These are phyloP conservation scores for Gadopsis marmoratus DNA, from an alignment of 2,797 vertebrate species.

Conservation along the genomic window DNA sequence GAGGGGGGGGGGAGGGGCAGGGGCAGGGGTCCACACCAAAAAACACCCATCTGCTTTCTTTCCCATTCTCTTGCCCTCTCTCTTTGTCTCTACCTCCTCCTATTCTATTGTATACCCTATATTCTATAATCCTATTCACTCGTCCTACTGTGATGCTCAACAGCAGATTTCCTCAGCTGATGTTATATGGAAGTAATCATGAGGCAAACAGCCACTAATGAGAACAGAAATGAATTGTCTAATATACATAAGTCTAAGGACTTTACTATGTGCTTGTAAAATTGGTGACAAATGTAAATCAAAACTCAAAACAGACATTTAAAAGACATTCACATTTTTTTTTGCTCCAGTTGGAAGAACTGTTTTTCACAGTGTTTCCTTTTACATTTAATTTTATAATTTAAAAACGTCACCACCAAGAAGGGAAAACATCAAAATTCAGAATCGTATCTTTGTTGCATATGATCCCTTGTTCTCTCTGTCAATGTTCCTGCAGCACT, in stretches of 20 bases:
- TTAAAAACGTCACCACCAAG: neutral
- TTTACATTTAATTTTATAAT: too few species aligned
- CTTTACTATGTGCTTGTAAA: neutral
- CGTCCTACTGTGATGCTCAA: neutral
- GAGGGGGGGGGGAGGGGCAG: constrained; percentile 11
- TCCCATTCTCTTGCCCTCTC: constrained; percentile 70
- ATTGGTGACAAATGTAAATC: neutral
- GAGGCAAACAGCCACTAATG: neutral
- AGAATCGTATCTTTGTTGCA: neutral
- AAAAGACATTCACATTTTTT: too few species aligned
- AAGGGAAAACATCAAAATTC: neutral
- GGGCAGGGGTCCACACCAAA: constrained; percentile 52
- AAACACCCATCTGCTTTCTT: constrained; percentile 77
- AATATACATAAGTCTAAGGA: neutral
- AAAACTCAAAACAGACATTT: neutral
- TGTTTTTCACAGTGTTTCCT: neutral
- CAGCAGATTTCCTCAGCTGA: neutral
- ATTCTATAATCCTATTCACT: too few species aligned
- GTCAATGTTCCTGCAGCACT: neutral
- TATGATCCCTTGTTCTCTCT: neutral
- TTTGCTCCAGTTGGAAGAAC: neutral
- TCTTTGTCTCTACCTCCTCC: constrained; percentile 70
- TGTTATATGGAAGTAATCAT: neutral
- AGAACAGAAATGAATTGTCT: neutral
- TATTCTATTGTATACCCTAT: too few species aligned